Evolutionary conservation across 2,113 vertebrate species (phyloP).

Genomic region (Heterotis niloticus): DNA sequence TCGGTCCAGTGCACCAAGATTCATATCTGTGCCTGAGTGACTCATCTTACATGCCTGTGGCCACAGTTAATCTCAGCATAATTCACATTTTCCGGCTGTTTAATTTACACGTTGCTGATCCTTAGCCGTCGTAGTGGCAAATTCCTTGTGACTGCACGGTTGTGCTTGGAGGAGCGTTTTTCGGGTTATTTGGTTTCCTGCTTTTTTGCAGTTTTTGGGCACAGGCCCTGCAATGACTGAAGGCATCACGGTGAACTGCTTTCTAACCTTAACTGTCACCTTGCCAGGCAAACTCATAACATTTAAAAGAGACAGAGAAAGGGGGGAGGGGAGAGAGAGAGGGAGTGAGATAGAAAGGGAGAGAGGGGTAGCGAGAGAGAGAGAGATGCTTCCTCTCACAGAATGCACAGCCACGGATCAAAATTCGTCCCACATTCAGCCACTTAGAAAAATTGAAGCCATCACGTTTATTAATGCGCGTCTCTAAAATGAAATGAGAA

Average conservation of each 20-base stretch:
- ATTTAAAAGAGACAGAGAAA: neutral
- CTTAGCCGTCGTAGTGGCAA: neutral
- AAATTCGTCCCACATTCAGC: constrained; percentile 12
- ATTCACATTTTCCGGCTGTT: neutral
- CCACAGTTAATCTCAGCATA: neutral
- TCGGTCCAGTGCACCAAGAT: no score
- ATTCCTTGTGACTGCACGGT: neutral
- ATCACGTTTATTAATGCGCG: constrained; percentile 25
- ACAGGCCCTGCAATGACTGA: neutral
- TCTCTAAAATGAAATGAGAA: constrained; percentile 16
- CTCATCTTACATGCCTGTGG: neutral
- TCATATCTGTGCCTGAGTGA: neutral
- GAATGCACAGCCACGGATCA: constrained; percentile 19
- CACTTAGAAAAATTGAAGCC: constrained; percentile 30
- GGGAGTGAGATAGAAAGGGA: no score
- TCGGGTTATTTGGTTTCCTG: neutral
- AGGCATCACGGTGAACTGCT: neutral
- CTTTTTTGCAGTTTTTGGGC: neutral
- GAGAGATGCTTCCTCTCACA: neutral
- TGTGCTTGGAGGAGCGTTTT: neutral
- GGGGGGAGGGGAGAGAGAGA: neutral
- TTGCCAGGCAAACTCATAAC: neutral
- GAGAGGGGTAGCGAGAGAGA: neutral
- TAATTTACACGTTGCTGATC: neutral
- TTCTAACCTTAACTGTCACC: neutral